Base-by-base conservation (phyloP, 2,888 invertebrate species). In the Branchellion lobata region DNA sequence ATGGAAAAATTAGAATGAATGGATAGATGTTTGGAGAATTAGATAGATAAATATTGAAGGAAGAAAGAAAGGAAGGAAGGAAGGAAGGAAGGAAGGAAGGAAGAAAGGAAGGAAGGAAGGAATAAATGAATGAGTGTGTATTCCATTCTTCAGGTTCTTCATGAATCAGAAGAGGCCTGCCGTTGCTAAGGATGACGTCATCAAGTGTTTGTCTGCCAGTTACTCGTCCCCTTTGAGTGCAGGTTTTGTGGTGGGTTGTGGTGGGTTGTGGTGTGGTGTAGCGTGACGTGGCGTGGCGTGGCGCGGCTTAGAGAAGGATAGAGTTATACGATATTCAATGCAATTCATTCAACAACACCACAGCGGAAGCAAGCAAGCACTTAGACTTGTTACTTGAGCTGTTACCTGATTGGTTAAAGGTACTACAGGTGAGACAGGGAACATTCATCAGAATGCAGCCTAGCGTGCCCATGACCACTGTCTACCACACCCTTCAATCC, bases 121-220 rank as follows among this genome's bases (percentile, higher is more conserved):
- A n/a, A n/a, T n/a, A n/a, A n/a, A n/a, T n/a, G n/a, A n/a, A n/a
- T n/a, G n/a, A n/a, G n/a, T n/a, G n/a, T n/a, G n/a, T n/a, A n/a
- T n/a, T n/a, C n/a, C n/a, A n/a, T n/a, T n/a, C n/a, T n/a, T n/a
- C 61, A 57, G 61, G 61, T 57, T 57, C 24, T 57, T 57, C 61
- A 57, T 57, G 61, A 57, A 57, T n/a, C 61, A 57, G 61, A 57
- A 57, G 24, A 57, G 61, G 21, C 61, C 61, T n/a, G 61, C 61
- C 5, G 61, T 57, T 8, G 24, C 61, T 3, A 8, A n/a, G 8
- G 61, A 57, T 57, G 61, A 18, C 24, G 61, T 57, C n/a, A 57
- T 57, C 21, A 57, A 57, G 21, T 57, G 61, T n/a, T n/a, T 57
- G 3, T 57, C n/a, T n/a, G 61, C 5, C 61, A 18, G 14, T n/a